Conservation (phyloP, 23 tunicate genomes). For the Styela clava region DNA sequence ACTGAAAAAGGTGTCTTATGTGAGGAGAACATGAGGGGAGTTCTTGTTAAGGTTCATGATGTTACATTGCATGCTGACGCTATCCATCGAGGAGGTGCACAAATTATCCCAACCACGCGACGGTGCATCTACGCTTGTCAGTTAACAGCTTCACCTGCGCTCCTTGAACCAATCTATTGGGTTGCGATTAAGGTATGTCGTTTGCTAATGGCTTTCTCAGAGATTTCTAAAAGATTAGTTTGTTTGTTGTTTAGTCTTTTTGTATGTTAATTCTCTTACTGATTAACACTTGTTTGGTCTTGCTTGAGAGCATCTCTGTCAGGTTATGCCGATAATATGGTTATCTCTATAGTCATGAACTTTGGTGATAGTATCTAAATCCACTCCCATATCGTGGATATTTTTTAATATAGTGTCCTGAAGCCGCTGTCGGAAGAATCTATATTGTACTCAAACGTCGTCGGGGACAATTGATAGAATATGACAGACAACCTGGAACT, state of each 20-base stretch:
- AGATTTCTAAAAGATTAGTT: too few species aligned
- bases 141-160: slow-evolving; percentile 71
- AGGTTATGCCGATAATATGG: too few species aligned
- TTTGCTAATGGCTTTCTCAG: too few species aligned
- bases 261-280: too few species aligned
- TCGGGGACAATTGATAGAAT: slow-evolving; percentile 85
- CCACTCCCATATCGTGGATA: too few species aligned
- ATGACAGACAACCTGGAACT: slow-evolving; percentile 52
- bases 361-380: too few species aligned
- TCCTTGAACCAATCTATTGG: slow-evolving; percentile 80
- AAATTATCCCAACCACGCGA: slow-evolving; percentile 92
- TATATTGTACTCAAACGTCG: slow-evolving; percentile 84
- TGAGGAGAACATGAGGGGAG: slow-evolving; percentile 95
- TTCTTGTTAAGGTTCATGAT: slow-evolving; percentile 76
- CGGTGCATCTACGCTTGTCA: slow-evolving; percentile 77
- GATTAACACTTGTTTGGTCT: too few species aligned
- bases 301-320: too few species aligned
- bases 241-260: too few species aligned
- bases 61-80: slow-evolving; percentile 97
- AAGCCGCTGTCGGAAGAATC: slow-evolving; percentile 90
- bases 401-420: slow-evolving; percentile 71
- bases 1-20: slow-evolving; percentile 90
- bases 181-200: slow-evolving; percentile 68
- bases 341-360: too few species aligned
- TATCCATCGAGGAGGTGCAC: slow-evolving; percentile 97